Evolutionary conservation across 2,888 invertebrate species (phyloP).

Genomic region (Drosophila anomalata): DNA sequence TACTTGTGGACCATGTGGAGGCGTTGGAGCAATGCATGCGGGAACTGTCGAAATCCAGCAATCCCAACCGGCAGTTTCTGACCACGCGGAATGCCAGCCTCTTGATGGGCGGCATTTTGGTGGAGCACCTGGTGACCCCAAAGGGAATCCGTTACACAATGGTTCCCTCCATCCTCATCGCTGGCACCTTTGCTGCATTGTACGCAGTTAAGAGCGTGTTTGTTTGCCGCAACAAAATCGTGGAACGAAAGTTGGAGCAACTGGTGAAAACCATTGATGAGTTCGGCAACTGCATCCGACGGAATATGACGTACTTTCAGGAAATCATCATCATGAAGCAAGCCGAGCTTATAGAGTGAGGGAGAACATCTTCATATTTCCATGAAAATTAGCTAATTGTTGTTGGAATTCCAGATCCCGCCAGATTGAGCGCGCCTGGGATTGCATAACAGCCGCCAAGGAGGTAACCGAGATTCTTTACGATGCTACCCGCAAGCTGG

Average conservation of each 20-base stretch:
- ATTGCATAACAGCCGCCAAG: constrained; percentile 82
- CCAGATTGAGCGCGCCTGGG: constrained; percentile 82
- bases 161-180: constrained; percentile 74
- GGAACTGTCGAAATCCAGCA: constrained; percentile 26
- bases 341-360: constrained; percentile 81
- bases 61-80: constrained; percentile 56
- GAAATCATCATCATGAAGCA: constrained; percentile 82
- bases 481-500: constrained; percentile 82
- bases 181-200: constrained; percentile 77
- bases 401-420: constrained; percentile 68
- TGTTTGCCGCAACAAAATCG: constrained; percentile 80
- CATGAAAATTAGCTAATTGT: not conserved
- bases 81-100: constrained; percentile 78
- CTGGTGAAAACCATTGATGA: constrained; percentile 81
- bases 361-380: not conserved
- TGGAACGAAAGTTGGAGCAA: constrained; percentile 78
- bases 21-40: constrained; percentile 80
- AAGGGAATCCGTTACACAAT: constrained; percentile 69
- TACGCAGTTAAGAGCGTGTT: constrained; percentile 78
- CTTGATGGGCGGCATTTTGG: constrained; percentile 72
- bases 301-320: constrained; percentile 83
- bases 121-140: constrained; percentile 79
- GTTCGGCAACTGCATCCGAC: constrained; percentile 82
- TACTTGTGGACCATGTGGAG: constrained; percentile 83
- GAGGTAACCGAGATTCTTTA: constrained; percentile 82